Conservation (phyloP, 2,113 vertebrate genomes). For the Xenopus borealis region DNA sequence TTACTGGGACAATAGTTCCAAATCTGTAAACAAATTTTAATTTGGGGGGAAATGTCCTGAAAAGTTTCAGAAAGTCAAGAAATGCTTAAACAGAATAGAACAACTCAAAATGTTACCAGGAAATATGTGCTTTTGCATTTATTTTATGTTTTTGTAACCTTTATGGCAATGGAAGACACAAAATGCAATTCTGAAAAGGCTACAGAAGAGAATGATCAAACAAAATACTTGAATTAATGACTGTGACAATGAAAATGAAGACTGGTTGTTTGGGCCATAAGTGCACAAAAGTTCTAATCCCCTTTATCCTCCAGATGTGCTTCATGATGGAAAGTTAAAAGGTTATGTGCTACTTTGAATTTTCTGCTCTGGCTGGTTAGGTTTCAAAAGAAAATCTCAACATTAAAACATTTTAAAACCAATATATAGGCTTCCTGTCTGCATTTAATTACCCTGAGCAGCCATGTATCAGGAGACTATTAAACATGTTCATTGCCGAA, state of each 20-base stretch:
- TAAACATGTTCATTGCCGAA: constrained; percentile 7
- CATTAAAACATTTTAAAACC: constrained; percentile 29
- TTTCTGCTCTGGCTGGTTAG: constrained; percentile 39
- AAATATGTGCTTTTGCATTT: too few species aligned
- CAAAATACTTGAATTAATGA: not conserved
- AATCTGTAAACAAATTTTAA: too few species aligned
- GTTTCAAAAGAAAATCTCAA: constrained; percentile 37
- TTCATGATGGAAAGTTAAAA: constrained; percentile 34
- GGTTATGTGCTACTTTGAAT: constrained; percentile 31
- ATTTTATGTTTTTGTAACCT: too few species aligned
- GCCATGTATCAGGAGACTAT: constrained; percentile 7
- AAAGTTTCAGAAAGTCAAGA: too few species aligned
- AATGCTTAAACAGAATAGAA: too few species aligned
- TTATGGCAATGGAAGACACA: too few species aligned
- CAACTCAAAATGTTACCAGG: too few species aligned
- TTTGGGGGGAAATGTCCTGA: too few species aligned
- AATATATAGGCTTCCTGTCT: constrained; percentile 24
- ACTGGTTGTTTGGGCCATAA: not conserved
- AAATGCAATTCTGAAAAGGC: too few species aligned
- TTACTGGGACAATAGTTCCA: too few species aligned
- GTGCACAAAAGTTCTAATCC: not conserved
- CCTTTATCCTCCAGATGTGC: constrained; percentile 37
- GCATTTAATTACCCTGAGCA: constrained; percentile 37
- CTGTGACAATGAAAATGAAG: not conserved
- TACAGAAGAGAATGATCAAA: not conserved